Conservation (phyloP, 2,797 vertebrate species). For the Oreonectes daqikongensis region DNA sequence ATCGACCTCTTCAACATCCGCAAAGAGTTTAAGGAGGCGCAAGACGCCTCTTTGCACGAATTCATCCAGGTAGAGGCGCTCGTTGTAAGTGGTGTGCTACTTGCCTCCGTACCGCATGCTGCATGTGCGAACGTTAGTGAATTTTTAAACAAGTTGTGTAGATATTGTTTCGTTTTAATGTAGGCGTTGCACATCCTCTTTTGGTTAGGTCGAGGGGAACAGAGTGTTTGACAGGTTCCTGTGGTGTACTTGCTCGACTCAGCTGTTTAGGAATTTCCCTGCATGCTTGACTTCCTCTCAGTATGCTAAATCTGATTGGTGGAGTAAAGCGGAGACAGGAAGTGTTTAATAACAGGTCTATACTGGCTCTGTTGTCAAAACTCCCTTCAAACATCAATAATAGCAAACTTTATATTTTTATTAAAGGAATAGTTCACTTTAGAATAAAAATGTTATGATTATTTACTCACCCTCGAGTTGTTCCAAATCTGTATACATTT, state of each 20-base stretch:
- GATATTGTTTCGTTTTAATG: conserved; percentile 9
- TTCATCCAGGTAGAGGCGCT: conserved; percentile 90
- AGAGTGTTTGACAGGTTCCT: conserved; percentile 71
- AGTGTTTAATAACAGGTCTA: conserved; percentile 70
- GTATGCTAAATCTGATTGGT: conserved; percentile 69
- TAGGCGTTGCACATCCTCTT: conserved; percentile 58
- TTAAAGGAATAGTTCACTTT: too few relatives aligned
- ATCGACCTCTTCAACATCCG: conserved; percentile 91
- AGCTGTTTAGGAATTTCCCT: conserved; percentile 84
- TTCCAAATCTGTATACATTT: too few relatives aligned
- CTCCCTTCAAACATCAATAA: conserved; percentile 65
- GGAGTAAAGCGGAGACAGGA: conserved; percentile 69
- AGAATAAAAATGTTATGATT: too few relatives aligned
- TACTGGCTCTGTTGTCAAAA: conserved; percentile 71
- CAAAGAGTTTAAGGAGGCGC: conserved; percentile 89
- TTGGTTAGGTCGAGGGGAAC: conserved; percentile 57
- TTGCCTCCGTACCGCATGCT: conserved; percentile 3
- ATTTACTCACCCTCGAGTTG: too few relatives aligned
- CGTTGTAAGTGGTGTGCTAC: conserved; percentile 72
- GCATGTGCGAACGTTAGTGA: too few relatives aligned
- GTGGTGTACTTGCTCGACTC: conserved; percentile 68
- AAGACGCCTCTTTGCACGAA: conserved; percentile 87
- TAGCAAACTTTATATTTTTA: conserved; percentile 27
- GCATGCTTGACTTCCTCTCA: conserved; percentile 76
- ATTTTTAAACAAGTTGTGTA: conserved; percentile 35